Conservation (phyloP, 2,888 invertebrate genomes). For the Ophioninae sp. region DNA sequence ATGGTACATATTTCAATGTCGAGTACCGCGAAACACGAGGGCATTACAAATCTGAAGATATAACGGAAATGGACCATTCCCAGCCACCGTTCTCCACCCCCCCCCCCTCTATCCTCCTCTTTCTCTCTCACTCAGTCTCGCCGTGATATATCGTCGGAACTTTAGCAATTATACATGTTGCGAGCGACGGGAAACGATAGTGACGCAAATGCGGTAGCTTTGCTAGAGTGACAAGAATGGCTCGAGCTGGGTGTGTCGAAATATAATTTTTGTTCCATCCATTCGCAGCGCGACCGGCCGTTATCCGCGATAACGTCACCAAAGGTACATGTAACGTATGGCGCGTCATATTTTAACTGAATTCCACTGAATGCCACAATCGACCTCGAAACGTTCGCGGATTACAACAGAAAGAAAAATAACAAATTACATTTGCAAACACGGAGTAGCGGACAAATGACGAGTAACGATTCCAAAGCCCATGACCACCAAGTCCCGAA, state of each 20-base stretch:
- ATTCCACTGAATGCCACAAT: slow-evolving; percentile 2
- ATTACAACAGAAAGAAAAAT: background rate
- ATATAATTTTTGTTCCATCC: slow-evolving; percentile 64
- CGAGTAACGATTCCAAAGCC: background rate
- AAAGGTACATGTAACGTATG: slow-evolving; percentile 31
- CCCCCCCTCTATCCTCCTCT: too few species aligned
- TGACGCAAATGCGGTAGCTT: slow-evolving; percentile 60
- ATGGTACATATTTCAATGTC: slow-evolving; percentile 60
- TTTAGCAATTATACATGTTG: slow-evolving; percentile 67
- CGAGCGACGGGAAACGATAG: slow-evolving; percentile 54
- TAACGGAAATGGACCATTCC: slow-evolving; percentile 51
- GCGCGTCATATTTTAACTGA: slow-evolving; percentile 18
- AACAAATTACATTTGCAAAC: background rate
- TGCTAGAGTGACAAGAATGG: slow-evolving; percentile 55
- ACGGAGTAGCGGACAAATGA: background rate
- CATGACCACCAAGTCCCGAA: background rate
- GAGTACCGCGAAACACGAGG: slow-evolving; percentile 47
- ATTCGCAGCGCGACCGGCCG: slow-evolving; percentile 48
- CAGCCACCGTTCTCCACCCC: too few species aligned
- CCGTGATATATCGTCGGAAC: slow-evolving; percentile 67
- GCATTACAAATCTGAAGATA: slow-evolving; percentile 63
- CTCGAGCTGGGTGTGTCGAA: slow-evolving; percentile 30
- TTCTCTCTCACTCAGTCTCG: slow-evolving; percentile 21
- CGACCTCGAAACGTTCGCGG: background rate
- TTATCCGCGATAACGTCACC: slow-evolving; percentile 58